Evolutionary conservation across 2,113 vertebrate species (phyloP).

Genomic region (Theristicus caerulescens): DNA sequence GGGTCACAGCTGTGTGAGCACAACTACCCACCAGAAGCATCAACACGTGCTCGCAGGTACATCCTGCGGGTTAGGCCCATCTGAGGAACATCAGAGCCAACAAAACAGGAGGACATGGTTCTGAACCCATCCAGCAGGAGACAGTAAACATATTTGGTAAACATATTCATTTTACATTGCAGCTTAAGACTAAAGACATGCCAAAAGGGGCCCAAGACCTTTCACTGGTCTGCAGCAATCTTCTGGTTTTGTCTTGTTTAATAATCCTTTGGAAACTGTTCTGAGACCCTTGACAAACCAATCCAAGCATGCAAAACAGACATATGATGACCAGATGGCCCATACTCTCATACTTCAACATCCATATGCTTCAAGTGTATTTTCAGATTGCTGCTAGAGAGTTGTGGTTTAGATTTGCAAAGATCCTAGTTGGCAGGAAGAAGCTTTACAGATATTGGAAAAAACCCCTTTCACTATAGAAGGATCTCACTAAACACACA

Average conservation of each 20-base stretch:
- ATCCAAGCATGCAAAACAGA: not conserved
- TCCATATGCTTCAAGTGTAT: not conserved
- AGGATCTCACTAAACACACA: not conserved
- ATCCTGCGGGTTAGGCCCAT: accelerated
- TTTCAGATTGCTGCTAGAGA: constrained; percentile 8
- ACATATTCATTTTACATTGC: not conserved
- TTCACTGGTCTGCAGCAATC: not conserved
- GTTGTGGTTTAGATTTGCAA: not conserved
- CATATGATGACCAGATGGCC: constrained; percentile 53
- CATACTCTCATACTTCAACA: not conserved
- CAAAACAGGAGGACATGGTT: accelerated
- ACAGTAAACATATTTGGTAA: not conserved
- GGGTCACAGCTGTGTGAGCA: accelerated
- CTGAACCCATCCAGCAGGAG: not conserved
- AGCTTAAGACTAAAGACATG: not conserved
- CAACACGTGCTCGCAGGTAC: accelerated
- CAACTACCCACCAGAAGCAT: accelerated
- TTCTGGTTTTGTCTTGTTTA: not conserved
- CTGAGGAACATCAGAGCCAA: not conserved
- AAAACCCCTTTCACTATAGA: not conserved
- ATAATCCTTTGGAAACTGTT: not conserved
- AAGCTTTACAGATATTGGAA: constrained; percentile 1
- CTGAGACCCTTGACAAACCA: constrained; percentile 9
- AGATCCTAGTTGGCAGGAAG: not conserved
- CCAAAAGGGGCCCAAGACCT: not conserved